These are phyloP conservation scores for Plectropomus leopardus DNA, from an alignment of 2,113 vertebrate genomes.

Conservation along the genomic window DNA sequence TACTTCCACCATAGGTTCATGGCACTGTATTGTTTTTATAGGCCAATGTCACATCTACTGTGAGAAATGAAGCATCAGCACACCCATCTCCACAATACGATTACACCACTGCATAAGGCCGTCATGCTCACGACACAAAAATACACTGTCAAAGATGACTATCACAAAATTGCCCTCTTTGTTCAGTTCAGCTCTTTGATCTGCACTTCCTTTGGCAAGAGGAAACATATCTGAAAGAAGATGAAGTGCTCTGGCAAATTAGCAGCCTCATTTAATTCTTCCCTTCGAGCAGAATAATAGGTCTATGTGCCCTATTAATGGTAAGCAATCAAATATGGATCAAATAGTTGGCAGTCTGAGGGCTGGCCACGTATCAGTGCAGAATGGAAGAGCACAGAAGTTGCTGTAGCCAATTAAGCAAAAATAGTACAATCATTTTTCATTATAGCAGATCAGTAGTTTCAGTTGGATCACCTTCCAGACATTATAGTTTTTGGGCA, in stretches of 20 bases:
- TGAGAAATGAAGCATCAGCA: background rate
- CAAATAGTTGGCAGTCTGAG: slow-evolving; percentile 29
- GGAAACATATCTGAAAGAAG: slow-evolving; percentile 23
- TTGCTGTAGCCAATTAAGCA: slow-evolving; percentile 31
- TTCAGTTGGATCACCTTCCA: slow-evolving; percentile 23
- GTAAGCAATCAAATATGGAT: slow-evolving; percentile 33
- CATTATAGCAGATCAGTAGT: slow-evolving; percentile 6
- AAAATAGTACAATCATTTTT: slow-evolving; percentile 8
- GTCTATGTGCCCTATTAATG: slow-evolving; percentile 29
- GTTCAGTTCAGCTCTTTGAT: slow-evolving; percentile 26
- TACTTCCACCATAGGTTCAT: background rate
- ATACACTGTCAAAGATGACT: background rate
- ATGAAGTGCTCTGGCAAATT: slow-evolving; percentile 30
- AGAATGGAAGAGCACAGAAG: slow-evolving; percentile 20
- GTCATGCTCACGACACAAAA: background rate
- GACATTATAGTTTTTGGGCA: background rate
- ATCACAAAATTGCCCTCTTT: slow-evolving; percentile 16
- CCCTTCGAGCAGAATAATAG: slow-evolving; percentile 22
- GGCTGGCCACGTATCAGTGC: slow-evolving; percentile 6
- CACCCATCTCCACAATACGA: background rate
- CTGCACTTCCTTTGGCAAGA: slow-evolving; percentile 24
- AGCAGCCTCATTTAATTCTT: slow-evolving; percentile 32
- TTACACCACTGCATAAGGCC: background rate
- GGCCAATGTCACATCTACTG: background rate
- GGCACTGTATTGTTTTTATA: background rate